Conservation (phyloP, 1,140 invertebrate genomes). For the Eriosoma lanigerum region DNA sequence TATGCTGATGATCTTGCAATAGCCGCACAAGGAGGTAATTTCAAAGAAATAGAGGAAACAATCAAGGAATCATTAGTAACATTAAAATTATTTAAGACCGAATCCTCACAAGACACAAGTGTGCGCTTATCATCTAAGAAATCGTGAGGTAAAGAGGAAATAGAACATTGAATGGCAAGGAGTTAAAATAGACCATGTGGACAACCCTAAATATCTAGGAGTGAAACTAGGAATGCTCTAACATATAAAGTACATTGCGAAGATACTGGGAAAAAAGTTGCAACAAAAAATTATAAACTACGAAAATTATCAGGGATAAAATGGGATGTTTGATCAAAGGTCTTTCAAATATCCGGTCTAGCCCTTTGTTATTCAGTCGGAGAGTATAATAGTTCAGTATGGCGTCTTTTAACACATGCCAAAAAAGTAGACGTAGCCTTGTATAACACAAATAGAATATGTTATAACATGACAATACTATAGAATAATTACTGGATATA, state of each 20-base stretch:
- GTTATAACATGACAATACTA: too few species aligned
- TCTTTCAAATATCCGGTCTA: neutral
- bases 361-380: neutral
- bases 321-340: neutral
- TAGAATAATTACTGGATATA: neutral
- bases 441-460: neutral
- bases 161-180: constrained; percentile 55
- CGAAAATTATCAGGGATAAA: too few species aligned
- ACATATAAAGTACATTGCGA: constrained; percentile 4
- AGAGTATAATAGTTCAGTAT: neutral
- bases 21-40: neutral
- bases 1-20: neutral
- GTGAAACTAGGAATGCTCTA: neutral
- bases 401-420: neutral
- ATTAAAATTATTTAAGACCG: constrained; percentile 38
- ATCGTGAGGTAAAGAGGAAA: constrained; percentile 61
- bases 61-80: neutral
- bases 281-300: too few species aligned
- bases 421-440: neutral
- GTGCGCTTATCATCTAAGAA: constrained; percentile 35
- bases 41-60: neutral
- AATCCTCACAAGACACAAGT: constrained; percentile 24
- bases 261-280: too few species aligned
- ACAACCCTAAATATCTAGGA: neutral
- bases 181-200: constrained; percentile 8